These are phyloP conservation scores for Agelastica alni DNA, from an alignment of 2,888 invertebrate genomes.

Conservation along the genomic window DNA sequence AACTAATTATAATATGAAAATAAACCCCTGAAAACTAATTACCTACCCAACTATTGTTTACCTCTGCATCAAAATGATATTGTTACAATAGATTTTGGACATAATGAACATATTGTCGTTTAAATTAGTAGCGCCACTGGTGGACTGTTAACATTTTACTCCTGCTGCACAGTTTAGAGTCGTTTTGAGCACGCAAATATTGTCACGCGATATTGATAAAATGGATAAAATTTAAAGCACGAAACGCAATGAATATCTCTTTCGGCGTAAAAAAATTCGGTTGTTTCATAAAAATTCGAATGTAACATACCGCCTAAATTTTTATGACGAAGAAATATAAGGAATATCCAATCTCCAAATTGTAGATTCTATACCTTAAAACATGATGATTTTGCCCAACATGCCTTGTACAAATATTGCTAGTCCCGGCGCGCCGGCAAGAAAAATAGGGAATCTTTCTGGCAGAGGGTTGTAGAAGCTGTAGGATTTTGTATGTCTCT, in stretches of 20 bases:
- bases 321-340: no score
- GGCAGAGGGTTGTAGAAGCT: no score
- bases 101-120: conserved; percentile 13
- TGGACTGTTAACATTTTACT: conserved; percentile 31
- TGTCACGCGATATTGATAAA: conserved; percentile 43
- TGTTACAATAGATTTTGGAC: conserved; percentile 3
- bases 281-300: conserved; percentile 5
- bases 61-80: neutral
- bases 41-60: neutral
- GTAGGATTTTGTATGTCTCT: no score
- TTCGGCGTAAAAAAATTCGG: conserved; percentile 20
- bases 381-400: no score
- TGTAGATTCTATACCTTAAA: no score
- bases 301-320: no score
- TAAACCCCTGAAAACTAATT: conserved; percentile 1
- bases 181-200: conserved; percentile 43
- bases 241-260: conserved; percentile 19
- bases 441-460: no score
- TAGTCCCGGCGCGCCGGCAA: no score
- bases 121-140: conserved; percentile 32
- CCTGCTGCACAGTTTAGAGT: conserved; percentile 45
- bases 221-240: conserved; percentile 31
- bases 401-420: no score
- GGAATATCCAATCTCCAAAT: no score
- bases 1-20: conserved; percentile 4